Evolutionary conservation across 2,797 vertebrate genomes (phyloP).

Genomic region (Pseudochromis fuscus): DNA sequence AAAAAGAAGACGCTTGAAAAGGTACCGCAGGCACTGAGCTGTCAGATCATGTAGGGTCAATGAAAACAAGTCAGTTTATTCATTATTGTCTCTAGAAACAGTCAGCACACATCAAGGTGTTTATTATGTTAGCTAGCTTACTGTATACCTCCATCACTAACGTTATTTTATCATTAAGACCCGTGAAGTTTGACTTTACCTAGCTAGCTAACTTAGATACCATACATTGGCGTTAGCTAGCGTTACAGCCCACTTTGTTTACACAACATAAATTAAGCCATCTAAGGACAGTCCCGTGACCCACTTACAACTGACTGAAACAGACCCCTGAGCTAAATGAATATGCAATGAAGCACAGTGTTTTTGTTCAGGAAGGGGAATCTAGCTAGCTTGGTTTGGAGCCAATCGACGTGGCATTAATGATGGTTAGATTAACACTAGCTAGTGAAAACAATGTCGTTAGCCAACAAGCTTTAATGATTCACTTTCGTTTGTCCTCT

Average conservation of each 20-base stretch:
- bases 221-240: background rate
- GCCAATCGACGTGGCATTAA: background rate
- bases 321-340: background rate
- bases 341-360: background rate
- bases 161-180: background rate
- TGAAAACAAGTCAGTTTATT: background rate
- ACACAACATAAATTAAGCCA: background rate
- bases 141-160: background rate
- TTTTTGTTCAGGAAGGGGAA: background rate
- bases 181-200: background rate
- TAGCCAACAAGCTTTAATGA: background rate
- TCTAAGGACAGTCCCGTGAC: background rate
- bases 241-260: background rate
- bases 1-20: slow-evolving; percentile 90
- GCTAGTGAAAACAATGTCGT: background rate
- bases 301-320: background rate
- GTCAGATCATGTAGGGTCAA: background rate
- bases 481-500: background rate
- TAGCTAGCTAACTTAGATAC: background rate
- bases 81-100: background rate
- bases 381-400: slow-evolving; percentile 5
- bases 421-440: background rate
- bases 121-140: background rate
- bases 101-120: background rate
- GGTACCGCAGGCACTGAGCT: slow-evolving; percentile 62